Conservation (phyloP, 2,888 invertebrate species). For the Pandemis corylana region DNA sequence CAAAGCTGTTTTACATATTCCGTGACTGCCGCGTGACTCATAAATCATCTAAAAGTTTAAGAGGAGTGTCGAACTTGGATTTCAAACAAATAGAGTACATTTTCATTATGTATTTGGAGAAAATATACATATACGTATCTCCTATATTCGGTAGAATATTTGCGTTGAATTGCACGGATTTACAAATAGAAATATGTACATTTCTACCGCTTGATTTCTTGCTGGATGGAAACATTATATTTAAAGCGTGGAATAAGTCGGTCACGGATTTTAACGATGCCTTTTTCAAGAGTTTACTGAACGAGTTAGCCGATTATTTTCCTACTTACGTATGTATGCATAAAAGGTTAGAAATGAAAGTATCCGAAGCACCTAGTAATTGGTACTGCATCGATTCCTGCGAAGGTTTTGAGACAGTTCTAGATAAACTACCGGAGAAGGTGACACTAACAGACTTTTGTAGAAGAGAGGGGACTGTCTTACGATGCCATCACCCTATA, state of each 20-base stretch:
- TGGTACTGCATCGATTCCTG: constrained; percentile 61
- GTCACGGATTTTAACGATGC: constrained; percentile 51
- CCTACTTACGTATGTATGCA: constrained; percentile 60
- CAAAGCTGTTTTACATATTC: constrained; percentile 50
- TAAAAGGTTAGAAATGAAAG: constrained; percentile 48
- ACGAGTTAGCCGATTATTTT: constrained; percentile 56
- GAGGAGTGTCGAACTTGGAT: constrained; percentile 53
- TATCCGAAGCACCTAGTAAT: constrained; percentile 50
- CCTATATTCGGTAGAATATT: constrained; percentile 53
- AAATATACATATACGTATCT: constrained; percentile 55
- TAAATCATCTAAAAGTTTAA: constrained; percentile 49
- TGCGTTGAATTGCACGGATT: constrained; percentile 49
- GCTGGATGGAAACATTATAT: constrained; percentile 58
- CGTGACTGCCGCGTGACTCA: constrained; percentile 56
- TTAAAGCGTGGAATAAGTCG: constrained; percentile 58
- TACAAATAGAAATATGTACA: constrained; percentile 49
- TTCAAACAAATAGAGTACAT: constrained; percentile 57
- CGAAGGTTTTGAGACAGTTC: constrained; percentile 50
- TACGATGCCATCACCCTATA: constrained; percentile 49
- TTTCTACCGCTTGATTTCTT: constrained; percentile 53
- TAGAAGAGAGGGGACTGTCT: constrained; percentile 50
- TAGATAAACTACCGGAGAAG: constrained; percentile 52
- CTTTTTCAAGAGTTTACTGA: constrained; percentile 49
- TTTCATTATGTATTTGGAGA: constrained; percentile 58
- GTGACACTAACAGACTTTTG: constrained; percentile 58